Conservation (phyloP, 2,888 invertebrate genomes). For the Hemicrepidius hirtus region DNA sequence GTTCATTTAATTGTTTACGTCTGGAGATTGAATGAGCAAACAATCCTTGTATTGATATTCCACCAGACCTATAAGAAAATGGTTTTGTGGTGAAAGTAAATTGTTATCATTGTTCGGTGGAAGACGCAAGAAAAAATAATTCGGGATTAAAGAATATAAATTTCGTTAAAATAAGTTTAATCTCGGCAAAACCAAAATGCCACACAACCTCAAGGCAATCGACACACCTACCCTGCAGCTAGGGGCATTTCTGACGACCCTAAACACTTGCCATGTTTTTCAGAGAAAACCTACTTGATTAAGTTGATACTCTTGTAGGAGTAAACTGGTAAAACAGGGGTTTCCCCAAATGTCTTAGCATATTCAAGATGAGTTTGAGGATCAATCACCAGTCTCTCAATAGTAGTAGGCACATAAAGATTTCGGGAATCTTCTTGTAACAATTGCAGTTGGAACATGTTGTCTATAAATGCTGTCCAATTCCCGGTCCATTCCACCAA, state of each 20-base stretch:
- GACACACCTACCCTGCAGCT: no score
- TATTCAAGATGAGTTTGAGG: conserved; percentile 48
- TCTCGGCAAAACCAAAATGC: no score
- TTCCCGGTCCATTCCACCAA: conserved; percentile 83
- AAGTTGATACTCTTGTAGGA: conserved; percentile 68
- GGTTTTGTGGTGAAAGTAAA: no score
- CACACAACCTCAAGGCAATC: no score
- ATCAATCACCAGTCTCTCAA: conserved; percentile 53
- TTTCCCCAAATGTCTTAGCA: conserved; percentile 58
- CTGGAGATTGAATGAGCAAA: conserved; percentile 85
- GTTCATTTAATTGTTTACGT: conserved; percentile 82
- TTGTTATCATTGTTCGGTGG: no score
- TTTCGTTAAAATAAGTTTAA: no score
- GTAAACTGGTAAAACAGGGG: conserved; percentile 64
- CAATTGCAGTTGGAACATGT: conserved; percentile 88
- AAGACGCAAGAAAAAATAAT: no score
- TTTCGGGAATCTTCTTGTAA: conserved; percentile 80
- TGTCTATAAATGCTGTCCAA: conserved; percentile 93
- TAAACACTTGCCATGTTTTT: no score
- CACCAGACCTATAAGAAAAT: conserved; percentile 76
- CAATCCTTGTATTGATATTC: conserved; percentile 85
- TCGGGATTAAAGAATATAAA: no score
- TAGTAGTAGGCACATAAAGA: conserved; percentile 80
- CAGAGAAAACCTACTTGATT: conserved; percentile 56
- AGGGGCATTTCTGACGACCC: no score